A percentile compares a stretch with the other conserved stretches of the same genome.
Evolutionary conservation across 2,113 vertebrate species (phyloP).

Genomic region (Ailuropoda melanoleuca): DNA sequence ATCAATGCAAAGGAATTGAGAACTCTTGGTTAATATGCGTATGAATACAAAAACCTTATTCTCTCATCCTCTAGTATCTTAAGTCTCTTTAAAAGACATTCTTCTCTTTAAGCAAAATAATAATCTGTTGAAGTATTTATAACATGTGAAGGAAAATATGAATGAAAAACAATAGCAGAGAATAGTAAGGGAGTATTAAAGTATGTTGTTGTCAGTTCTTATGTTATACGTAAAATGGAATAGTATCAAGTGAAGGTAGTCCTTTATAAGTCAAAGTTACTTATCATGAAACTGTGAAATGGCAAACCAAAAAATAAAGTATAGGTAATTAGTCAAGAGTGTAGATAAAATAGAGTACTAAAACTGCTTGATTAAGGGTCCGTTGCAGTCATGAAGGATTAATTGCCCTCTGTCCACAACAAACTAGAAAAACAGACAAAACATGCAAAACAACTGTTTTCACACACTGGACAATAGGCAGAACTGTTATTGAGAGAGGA

Average conservation of each 20-base stretch:
- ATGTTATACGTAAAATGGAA: background rate
- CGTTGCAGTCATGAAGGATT: background rate
- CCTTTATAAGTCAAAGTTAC: background rate
- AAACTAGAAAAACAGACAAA: background rate
- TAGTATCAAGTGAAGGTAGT: background rate
- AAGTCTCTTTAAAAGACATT: background rate
- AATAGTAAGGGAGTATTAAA: background rate
- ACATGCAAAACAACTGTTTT: background rate
- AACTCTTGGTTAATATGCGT: background rate
- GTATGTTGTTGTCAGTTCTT: background rate
- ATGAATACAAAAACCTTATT: background rate
- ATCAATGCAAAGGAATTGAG: background rate
- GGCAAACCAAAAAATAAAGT: background rate
- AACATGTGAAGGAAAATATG: background rate
- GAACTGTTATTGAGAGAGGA: background rate
- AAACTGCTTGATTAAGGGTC: background rate
- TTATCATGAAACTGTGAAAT: background rate
- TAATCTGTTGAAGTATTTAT: background rate
- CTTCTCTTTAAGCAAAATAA: background rate
- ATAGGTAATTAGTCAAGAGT: background rate
- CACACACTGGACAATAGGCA: background rate
- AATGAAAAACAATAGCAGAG: background rate
- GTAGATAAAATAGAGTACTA: background rate
- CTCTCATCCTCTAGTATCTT: background rate
- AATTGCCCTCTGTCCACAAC: background rate